phyloP scores from a whole-genome alignment of 30 jellyfish, hydroid and myxozoan genomes.

The Cassiopea xamachana region DNA sequence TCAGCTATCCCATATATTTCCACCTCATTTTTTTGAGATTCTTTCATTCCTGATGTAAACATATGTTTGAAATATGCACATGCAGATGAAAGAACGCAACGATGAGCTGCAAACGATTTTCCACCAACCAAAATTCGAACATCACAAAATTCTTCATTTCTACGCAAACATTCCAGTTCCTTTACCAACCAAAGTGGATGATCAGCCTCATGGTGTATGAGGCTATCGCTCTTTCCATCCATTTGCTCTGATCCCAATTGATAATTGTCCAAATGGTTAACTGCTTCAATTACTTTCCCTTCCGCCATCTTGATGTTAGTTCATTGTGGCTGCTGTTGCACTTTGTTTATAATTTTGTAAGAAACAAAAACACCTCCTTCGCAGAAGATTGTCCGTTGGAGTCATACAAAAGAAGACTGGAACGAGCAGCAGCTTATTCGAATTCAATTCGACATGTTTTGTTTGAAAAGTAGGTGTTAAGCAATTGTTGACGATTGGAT shows the following conservation, averaged over 20 bases:
- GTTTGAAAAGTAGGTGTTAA: not conserved
- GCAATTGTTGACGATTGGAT: not conserved
- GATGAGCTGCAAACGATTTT: slow-evolving; percentile 65
- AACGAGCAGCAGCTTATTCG: not conserved
- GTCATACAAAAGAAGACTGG: not conserved
- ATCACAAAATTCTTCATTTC: slow-evolving; percentile 66
- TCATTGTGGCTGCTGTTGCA: not conserved
- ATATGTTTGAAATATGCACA: slow-evolving; percentile 55
- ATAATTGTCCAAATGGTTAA: not conserved
- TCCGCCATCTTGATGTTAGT: slow-evolving; percentile 13
- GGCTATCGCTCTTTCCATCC: slow-evolving; percentile 46
- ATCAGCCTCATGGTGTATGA: slow-evolving; percentile 34
- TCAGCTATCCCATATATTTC: slow-evolving; percentile 62
- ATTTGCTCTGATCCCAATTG: not conserved
- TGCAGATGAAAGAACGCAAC: slow-evolving; percentile 68
- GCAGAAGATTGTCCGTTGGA: slow-evolving; percentile 14
- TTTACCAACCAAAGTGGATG: slow-evolving; percentile 49
- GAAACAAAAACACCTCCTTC: not conserved
- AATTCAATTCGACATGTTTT: not conserved
- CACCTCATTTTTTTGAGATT: slow-evolving; percentile 48
- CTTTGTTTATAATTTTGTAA: slow-evolving; percentile 3
- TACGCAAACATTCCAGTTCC: slow-evolving; percentile 59
- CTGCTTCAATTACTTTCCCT: not conserved
- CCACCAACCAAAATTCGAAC: slow-evolving; percentile 61
- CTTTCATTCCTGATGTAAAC: slow-evolving; percentile 70